Base-by-base conservation (phyloP, 2,888 invertebrate species). In the Dromius quadrimaculatus region DNA sequence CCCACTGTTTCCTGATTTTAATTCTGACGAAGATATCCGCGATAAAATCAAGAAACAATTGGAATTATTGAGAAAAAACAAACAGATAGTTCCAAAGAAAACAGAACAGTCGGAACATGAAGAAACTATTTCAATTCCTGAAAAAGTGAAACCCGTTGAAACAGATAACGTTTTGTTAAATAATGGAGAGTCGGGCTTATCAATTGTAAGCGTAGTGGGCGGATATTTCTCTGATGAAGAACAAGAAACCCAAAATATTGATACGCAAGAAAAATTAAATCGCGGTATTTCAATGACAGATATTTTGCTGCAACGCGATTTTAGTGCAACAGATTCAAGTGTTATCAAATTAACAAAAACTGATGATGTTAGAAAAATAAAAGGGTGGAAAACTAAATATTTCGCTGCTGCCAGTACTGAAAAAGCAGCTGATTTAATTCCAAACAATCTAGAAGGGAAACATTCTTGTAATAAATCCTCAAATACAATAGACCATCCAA, bases 311-410 rank as follows among this genome's bases (percentile, higher is more conserved):
- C 32, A 45, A 43, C 20, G 61, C 22, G 70, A 70, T 13, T 70
- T 70, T 13, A 36, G 23, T 41, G 3, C 41, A 15, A 15, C 41
- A 2, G 20, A 28, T 15, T 8, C 19, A 13, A 28, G 59, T 59
- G 23, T 68, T 19, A 78, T 79, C 34, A 77, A 73, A 72, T 76
- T 78, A 15, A 80, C 76, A 1, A 82, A 82, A 77, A 82, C 82
- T 1, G 77, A 76, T 8, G 82, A 82, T 73, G 78, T 81, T 19
- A 81, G 77, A 11, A 81, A 81, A 76, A 81, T 82, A 57, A 82
- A 82, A 75, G 82, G 82, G 0, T 80, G 81, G 82, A 75, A 76
- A 68, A 76, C 75, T 28, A 78, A 78, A 65, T 72, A 74, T 28
- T 77, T 77, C 64, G 70, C 5, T 50, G 43, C 19, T 54, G 36